Evolutionary conservation across 2,797 vertebrate genomes (phyloP).

Genomic region (Myioborus miniatus): DNA sequence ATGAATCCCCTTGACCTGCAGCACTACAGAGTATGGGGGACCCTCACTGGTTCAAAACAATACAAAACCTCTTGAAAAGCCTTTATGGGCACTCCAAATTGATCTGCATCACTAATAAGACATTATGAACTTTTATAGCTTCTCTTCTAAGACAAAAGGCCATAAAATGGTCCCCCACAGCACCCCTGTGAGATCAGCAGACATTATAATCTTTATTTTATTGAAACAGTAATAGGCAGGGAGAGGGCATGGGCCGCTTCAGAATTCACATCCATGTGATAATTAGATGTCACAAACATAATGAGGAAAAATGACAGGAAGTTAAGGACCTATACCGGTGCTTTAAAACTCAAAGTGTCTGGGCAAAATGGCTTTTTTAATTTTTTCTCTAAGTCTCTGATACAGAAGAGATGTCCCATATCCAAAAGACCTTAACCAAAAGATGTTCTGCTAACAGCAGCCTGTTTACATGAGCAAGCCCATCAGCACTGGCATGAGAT

Average conservation of each 20-base stretch:
- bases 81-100: not conserved
- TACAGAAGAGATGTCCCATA: not conserved
- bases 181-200: not conserved
- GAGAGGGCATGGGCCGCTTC: not conserved
- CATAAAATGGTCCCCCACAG: not conserved
- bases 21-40: accelerated
- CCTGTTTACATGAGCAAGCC: not conserved
- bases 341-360: not conserved
- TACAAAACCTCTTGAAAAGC: not conserved
- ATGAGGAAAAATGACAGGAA: not conserved
- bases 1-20: accelerated
- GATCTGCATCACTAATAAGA: not conserved
- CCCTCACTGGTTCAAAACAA: not conserved
- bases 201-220: not conserved
- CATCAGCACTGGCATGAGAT: not conserved
- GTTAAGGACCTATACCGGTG: not conserved
- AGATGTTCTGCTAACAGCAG: not conserved
- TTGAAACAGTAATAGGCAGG: not conserved
- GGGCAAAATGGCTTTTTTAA: not conserved
- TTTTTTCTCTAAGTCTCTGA: not conserved
- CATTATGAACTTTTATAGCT: not conserved
- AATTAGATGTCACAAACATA: not conserved
- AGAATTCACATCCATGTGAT: not conserved
- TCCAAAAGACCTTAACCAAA: not conserved
- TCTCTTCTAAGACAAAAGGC: not conserved